Conservation (phyloP, 2,113 vertebrate genomes). For the Morone saxatilis region DNA sequence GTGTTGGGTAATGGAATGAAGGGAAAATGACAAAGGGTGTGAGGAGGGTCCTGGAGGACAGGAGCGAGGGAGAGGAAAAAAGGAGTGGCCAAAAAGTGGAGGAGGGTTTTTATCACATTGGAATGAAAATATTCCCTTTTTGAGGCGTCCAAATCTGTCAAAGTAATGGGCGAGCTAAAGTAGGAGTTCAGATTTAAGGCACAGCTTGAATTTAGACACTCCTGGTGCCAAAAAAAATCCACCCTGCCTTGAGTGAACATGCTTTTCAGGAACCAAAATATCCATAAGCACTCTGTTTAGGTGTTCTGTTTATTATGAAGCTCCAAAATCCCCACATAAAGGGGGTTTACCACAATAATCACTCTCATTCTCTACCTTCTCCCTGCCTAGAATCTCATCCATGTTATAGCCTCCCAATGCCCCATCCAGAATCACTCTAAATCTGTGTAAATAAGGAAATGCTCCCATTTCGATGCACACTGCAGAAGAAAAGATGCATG, state of each 20-base stretch:
- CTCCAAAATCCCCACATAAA: conserved; percentile 62
- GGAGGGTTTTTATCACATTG: conserved; percentile 42
- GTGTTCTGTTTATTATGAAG: conserved; percentile 54
- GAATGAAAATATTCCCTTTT: conserved; percentile 69
- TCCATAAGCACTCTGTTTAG: conserved; percentile 43
- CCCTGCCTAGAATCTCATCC: conserved; percentile 43
- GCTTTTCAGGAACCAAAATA: conserved; percentile 64
- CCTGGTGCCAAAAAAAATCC: not conserved
- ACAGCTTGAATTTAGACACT: not conserved
- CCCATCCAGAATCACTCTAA: conserved; percentile 51
- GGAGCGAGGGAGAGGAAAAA: conserved; percentile 38
- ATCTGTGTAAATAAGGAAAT: conserved; percentile 72
- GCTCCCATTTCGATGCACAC: conserved; percentile 59
- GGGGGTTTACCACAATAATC: conserved; percentile 62
- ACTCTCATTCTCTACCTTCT: conserved; percentile 53
- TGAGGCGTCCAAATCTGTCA: conserved; percentile 47
- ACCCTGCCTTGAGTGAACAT: not conserved
- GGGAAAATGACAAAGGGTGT: conserved; percentile 43
- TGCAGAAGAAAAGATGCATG: conserved; percentile 70
- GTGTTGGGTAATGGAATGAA: conserved; percentile 44
- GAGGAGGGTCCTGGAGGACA: conserved; percentile 38
- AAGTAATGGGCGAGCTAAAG: conserved; percentile 19
- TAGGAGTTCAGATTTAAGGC: conserved; percentile 14
- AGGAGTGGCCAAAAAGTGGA: conserved; percentile 36
- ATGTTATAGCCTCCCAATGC: conserved; percentile 13